Evolutionary conservation across 2,113 vertebrate genomes (phyloP), one percentile per base, ranked within the genome.

Genomic region (Pogona vitticeps): DNA sequence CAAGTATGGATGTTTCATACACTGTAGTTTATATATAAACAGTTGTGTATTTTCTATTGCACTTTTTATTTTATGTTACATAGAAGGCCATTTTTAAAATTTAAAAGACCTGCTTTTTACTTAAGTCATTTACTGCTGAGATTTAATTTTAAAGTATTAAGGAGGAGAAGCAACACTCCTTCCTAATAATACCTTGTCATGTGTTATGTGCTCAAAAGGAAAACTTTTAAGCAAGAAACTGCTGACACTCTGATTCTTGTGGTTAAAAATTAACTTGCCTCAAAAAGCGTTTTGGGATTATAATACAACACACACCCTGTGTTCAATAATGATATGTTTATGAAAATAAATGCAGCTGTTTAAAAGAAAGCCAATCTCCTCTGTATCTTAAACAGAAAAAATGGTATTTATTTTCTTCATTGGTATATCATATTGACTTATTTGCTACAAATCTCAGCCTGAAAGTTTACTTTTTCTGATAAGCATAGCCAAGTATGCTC

Each of bases 121-220:
- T 85, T 86, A 68, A 80, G 3, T 26, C 80, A 68, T 52, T 70
- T 87, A 23, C 90, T 91, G 65, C 83, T 40, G 21, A 1, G 58
- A 87, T 38, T 21, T 31, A 52, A 77, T 82, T 90, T 68, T 91
- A 73, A 91, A 85, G 81, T 12, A 73, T 80, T 84, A 31, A 46
- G 40, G 59, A 87, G 84, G 10, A 38, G n/a, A 89, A 67, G 68
- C 83, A 75, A 36, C 82, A 75, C 33, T 1, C 70, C 80, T 38
- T 79, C 80, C 33, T 70, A 88, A 76, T 89, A 75, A 65, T 86
- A 67, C 76, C 91, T 75, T 88, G 76, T 84, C 88, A 88, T 80
- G 86, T 85, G 83, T 86, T 88, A 86, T 80, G 87, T 85, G 83
- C 87, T 87, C 76, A 58, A 91, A n/a, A 86, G 91, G 86, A 77